Evolutionary conservation across 2,888 invertebrate species (phyloP), one percentile per base, ranked within the genome.

Genomic region (Girardia tigrina): DNA sequence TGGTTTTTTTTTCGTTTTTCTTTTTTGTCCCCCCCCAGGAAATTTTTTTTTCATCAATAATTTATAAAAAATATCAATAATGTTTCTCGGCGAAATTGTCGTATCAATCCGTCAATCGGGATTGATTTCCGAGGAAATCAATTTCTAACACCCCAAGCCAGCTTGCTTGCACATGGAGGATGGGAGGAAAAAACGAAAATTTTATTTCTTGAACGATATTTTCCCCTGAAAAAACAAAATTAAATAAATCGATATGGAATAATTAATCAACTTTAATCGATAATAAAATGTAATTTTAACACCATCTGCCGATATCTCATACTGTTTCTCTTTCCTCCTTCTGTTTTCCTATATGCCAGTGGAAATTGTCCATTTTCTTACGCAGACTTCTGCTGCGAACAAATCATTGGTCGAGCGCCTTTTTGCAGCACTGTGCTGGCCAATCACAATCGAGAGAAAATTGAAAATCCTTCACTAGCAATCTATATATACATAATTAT

Each of bases 341-440:
- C n/a, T 56, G 56, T 56, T 56, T 56, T 56, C 56, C 56, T 56
- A 56, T 56, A 56, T 56, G 56, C n/a, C 56, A 56, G 56, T 56
- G 56, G 56, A 56, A 56, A 56, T 56, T 56, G 56, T 23, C 56
- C 56, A 56, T 56, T 56, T 56, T 56, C 56, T 56, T 56, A 56
- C 56, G 56, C 56, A 56, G 56, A 56, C 56, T 56, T 6, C 56
- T 56, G 56, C 56, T 56, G 56, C 56, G 56, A 56, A 16, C 56
- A 56, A 56, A 56, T 56, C 56, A 56, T 56, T 56, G 56, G 56
- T 56, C n/a, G 56, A 56, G 56, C 56, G 56, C 56, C 56, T 56
- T 56, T 56, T 56, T 56, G 56, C 56, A 56, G 56, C 20, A 56
- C 2, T 20, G 23, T 20, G 23, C n/a, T n/a, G n/a, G 23, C 56